Percentiles rank a stretch among this genome's conserved stretches.
Evolutionary conservation across 2,113 vertebrate species (phyloP).

Genomic region (Dipodomys ordii): DNA sequence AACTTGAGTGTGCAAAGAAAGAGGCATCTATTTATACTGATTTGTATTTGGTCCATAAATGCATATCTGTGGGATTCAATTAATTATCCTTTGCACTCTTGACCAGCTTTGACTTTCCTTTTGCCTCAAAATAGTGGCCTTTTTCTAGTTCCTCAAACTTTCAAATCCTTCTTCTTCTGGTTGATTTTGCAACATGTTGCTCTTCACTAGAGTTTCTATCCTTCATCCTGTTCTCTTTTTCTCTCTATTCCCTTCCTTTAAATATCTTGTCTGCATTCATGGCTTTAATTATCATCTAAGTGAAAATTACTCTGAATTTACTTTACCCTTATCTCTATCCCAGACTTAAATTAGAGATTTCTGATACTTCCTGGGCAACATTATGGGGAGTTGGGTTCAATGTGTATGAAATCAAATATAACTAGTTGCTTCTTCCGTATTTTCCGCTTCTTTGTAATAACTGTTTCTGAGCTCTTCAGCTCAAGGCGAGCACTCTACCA

Average conservation of each 20-base stretch:
- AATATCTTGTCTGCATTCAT: not conserved
- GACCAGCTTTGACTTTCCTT: not conserved
- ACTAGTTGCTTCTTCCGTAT: not conserved
- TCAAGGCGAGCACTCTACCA: too few species aligned
- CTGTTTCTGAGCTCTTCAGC: too few species aligned
- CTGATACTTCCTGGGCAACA: not conserved
- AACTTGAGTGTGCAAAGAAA: not conserved
- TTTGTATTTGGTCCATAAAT: not conserved
- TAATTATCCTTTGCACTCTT: not conserved
- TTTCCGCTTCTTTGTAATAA: not conserved
- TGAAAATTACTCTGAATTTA: not conserved
- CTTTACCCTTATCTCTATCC: not conserved
- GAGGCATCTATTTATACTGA: not conserved
- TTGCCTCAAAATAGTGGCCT: not conserved
- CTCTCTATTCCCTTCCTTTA: not conserved
- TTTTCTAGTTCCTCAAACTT: conserved; percentile 19
- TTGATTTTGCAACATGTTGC: not conserved
- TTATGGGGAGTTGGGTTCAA: not conserved
- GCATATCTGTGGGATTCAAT: not conserved
- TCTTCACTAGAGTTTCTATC: not conserved
- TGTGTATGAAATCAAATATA: not conserved
- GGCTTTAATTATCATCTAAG: not conserved
- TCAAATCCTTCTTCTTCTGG: not conserved
- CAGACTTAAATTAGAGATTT: conserved; percentile 10
- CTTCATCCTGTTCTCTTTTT: not conserved